Evolutionary conservation across 1,140 invertebrate genomes (phyloP).

Genomic region (Pygmarrhopalites habei): DNA sequence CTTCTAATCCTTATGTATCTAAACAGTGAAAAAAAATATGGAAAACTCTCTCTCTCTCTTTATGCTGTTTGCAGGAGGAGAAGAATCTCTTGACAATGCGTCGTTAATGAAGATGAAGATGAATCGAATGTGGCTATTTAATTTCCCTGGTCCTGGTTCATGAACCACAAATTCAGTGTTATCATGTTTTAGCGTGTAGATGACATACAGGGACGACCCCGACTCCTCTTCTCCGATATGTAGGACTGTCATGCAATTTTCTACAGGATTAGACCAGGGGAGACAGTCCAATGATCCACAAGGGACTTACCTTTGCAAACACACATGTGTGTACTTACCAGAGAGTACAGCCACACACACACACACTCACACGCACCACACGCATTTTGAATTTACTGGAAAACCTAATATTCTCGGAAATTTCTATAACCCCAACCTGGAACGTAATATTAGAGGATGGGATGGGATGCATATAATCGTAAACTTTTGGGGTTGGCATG

Average conservation of each 20-base stretch:
- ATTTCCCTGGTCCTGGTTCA: constrained; percentile 15
- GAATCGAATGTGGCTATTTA: constrained; percentile 29
- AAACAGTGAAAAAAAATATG: no score
- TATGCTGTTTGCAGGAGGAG: no score
- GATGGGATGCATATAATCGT: background rate
- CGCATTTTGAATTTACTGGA: no score
- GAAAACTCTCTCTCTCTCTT: no score
- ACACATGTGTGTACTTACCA: no score
- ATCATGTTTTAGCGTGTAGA: background rate
- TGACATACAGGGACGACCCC: background rate
- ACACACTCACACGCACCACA: no score
- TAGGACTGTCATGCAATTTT: constrained; percentile 32
- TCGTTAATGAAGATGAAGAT: constrained; percentile 33
- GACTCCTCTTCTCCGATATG: constrained; percentile 9
- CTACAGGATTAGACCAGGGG: constrained; percentile 21
- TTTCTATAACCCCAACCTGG: no score
- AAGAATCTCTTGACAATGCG: constrained; percentile 19
- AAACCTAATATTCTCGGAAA: no score
- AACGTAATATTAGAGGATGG: background rate
- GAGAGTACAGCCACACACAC: no score
- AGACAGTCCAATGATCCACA: constrained; percentile 25
- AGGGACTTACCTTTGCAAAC: constrained; percentile 30
- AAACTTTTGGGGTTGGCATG: background rate
- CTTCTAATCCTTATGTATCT: no score
- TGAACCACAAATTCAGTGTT: background rate